Conservation (phyloP, 2,797 vertebrate genomes). For the Carapus acus region DNA sequence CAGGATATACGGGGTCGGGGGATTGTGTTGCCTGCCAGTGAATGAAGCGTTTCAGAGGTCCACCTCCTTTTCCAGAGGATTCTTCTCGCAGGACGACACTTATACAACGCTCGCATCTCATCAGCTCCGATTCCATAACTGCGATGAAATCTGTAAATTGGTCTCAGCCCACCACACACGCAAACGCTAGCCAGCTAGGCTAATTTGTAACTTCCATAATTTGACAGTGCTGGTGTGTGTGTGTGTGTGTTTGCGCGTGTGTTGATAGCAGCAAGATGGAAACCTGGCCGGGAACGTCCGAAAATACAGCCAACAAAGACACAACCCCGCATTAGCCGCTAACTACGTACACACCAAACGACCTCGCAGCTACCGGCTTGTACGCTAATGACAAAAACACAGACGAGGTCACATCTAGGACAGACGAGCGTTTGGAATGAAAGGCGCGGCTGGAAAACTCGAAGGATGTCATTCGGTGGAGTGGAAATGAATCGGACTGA, state of each 20-base stretch:
- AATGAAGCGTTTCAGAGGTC: conserved; percentile 20
- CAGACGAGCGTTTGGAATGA: conserved; percentile 6
- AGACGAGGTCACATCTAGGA: background rate
- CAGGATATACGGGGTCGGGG: conserved; percentile 26
- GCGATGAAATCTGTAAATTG: conserved; percentile 33
- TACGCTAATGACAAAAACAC: conserved; percentile 11
- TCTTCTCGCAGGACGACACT: conserved; percentile 11
- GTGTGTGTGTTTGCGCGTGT: conserved; percentile 25
- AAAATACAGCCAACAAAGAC: conserved; percentile 52
- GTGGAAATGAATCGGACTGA: conserved; percentile 7
- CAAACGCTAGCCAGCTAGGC: conserved; percentile 38
- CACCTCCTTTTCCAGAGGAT: conserved; percentile 26
- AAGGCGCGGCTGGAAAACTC: background rate
- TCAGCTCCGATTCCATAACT: conserved; percentile 8
- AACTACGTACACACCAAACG: conserved; percentile 55
- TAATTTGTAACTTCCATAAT: conserved; percentile 35
- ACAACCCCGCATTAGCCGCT: conserved; percentile 53
- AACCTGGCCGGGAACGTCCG: conserved; percentile 31
- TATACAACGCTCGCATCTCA: too few species aligned
- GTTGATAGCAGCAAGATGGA: conserved; percentile 18
- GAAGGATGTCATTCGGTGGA: conserved; percentile 11
- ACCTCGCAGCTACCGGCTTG: conserved; percentile 38
- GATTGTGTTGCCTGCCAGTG: conserved; percentile 28
- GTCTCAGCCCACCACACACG: conserved; percentile 33
- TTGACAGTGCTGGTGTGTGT: conserved; percentile 16